phyloP scores from a whole-genome alignment of 2,888 invertebrate genomes.

The Oscheius sp. region DNA sequence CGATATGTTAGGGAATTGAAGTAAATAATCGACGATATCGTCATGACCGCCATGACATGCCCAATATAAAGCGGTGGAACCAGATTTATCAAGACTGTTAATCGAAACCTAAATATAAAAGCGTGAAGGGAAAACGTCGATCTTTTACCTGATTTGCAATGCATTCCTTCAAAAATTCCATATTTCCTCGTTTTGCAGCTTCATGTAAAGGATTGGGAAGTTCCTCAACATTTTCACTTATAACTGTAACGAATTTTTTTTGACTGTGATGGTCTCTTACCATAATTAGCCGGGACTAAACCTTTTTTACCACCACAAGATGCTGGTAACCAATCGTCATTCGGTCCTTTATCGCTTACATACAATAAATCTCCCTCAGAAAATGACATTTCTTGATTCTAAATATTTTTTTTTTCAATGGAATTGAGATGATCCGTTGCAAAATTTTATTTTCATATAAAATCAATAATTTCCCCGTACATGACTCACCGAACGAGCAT shows the following conservation, averaged over 20 bases:
- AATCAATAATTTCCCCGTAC: neutral
- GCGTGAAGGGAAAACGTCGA: neutral
- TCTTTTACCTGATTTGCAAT: conserved; percentile 77
- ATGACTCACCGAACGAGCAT: conserved; percentile 54
- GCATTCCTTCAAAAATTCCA: conserved; percentile 79
- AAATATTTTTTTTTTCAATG: conserved; percentile 9
- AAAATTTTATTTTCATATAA: neutral
- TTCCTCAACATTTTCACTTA: conserved; percentile 75
- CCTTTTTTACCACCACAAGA: conserved; percentile 60
- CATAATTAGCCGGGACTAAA: conserved; percentile 61
- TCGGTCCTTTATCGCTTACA: conserved; percentile 62
- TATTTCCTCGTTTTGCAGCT: conserved; percentile 80
- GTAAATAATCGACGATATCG: conserved; percentile 77
- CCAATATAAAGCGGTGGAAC: conserved; percentile 81
- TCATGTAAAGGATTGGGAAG: conserved; percentile 80
- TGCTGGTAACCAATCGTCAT: conserved; percentile 63
- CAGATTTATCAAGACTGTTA: conserved; percentile 80
- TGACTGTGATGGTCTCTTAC: conserved; percentile 33
- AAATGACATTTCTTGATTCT: conserved; percentile 78
- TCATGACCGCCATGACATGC: conserved; percentile 80
- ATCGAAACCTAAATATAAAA: conserved; percentile 76
- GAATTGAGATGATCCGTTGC: neutral
- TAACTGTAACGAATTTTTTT: conserved; percentile 46
- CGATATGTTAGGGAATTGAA: conserved; percentile 76
- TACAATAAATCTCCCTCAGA: conserved; percentile 79